A percentile compares a stretch with the other conserved stretches of the same genome.
Evolutionary conservation across 2,113 vertebrate genomes (phyloP).

Genomic region (Siniperca knerii): DNA sequence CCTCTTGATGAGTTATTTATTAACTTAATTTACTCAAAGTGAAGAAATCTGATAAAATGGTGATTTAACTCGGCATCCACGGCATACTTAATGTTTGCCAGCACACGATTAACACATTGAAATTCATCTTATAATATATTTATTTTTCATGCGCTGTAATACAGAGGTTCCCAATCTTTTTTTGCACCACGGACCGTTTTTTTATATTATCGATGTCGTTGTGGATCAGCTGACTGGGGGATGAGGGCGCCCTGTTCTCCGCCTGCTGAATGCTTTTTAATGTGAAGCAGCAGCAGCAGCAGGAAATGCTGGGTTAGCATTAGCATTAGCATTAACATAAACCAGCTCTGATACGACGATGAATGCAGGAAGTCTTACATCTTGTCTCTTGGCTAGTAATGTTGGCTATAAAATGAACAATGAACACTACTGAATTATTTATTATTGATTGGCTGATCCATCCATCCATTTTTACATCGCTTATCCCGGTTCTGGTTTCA

Average conservation of each 20-base stretch:
- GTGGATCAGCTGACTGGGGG: no score
- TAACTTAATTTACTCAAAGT: constrained; percentile 13
- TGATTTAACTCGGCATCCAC: neutral
- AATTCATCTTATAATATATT: neutral
- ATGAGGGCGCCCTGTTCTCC: no score
- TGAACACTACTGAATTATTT: no score
- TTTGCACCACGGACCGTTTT: neutral
- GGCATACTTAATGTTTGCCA: neutral
- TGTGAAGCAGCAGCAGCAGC: neutral
- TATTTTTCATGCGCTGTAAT: neutral
- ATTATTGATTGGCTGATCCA: no score
- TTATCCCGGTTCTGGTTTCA: neutral
- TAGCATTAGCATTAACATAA: neutral
- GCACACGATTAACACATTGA: neutral
- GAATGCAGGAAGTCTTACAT: neutral
- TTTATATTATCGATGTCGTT: no score
- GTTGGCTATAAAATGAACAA: neutral
- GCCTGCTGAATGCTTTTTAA: neutral
- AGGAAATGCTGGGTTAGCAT: neutral
- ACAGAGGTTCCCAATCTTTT: neutral
- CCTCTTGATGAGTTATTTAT: constrained; percentile 36
- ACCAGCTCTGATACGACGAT: neutral
- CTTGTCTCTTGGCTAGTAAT: neutral
- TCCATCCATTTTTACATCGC: no score
- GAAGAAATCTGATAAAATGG: neutral